Evolutionary conservation across 2,888 invertebrate genomes (phyloP).

Genomic region (Athalia circularis): DNA sequence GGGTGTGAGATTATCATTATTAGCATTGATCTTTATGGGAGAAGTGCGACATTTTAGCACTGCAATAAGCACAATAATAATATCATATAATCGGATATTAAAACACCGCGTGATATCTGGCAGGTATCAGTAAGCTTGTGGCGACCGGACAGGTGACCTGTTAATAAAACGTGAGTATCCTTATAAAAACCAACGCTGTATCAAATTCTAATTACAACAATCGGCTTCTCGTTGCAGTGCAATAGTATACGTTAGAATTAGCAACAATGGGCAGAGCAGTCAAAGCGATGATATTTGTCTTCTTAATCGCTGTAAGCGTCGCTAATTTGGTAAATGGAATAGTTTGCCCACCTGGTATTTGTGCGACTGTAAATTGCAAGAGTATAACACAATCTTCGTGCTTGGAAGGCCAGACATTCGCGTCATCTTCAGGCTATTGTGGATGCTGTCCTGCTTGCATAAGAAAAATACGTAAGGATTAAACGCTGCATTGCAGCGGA

Average conservation of each 20-base stretch:
- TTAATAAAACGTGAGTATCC: slow-evolving; percentile 16
- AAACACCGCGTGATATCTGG: not conserved
- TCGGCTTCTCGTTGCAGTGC: not conserved
- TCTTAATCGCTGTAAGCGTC: slow-evolving; percentile 1
- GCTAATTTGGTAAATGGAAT: slow-evolving; percentile 3
- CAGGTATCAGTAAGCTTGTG: slow-evolving; percentile 6
- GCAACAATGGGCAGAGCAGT: not conserved
- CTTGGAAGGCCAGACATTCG: not conserved
- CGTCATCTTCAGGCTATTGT: slow-evolving; percentile 18
- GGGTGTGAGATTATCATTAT: not conserved
- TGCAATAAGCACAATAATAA: not conserved
- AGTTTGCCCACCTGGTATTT: slow-evolving; percentile 17
- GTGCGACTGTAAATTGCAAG: not conserved
- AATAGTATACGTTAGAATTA: not conserved
- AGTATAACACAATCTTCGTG: slow-evolving; percentile 17
- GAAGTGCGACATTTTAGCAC: slow-evolving; percentile 10
- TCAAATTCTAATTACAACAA: too few species aligned
- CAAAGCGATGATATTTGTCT: not conserved
- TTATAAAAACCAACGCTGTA: not conserved
- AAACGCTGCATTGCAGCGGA: not conserved
- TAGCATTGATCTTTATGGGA: slow-evolving; percentile 1
- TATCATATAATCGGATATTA: not conserved
- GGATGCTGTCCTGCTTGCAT: slow-evolving; percentile 23
- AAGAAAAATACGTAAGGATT: slow-evolving; percentile 6
- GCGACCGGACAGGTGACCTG: not conserved